These are phyloP conservation scores for Tinea pellionella DNA, from an alignment of 2,888 invertebrate species.

Conservation along the genomic window DNA sequence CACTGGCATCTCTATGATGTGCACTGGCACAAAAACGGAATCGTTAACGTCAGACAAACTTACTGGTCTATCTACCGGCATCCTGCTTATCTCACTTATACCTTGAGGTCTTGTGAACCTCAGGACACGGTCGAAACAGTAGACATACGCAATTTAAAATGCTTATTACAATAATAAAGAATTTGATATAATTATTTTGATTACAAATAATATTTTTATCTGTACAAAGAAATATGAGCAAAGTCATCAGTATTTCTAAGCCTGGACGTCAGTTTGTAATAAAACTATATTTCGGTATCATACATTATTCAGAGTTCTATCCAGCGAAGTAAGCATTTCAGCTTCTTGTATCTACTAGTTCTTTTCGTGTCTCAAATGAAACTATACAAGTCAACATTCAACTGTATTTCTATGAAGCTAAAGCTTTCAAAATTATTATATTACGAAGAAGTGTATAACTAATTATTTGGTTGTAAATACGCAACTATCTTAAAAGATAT, in stretches of 20 bases:
- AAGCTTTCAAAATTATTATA: too few relatives aligned
- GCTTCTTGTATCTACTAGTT: background rate
- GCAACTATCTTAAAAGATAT: background rate
- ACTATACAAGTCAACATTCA: background rate
- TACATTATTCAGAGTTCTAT: slow-evolving; percentile 10
- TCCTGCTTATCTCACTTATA: too few relatives aligned
- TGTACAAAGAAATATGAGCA: background rate
- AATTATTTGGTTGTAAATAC: background rate
- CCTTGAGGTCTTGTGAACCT: too few relatives aligned
- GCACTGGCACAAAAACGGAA: too few relatives aligned
- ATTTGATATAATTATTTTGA: too few relatives aligned
- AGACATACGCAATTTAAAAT: too few relatives aligned
- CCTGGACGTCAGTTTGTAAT: background rate
- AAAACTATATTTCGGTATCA: slow-evolving; percentile 6
- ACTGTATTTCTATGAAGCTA: background rate
- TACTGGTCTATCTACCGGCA: too few relatives aligned
- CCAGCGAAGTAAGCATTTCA: slow-evolving; percentile 7
- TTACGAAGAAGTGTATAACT: background rate
- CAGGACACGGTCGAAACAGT: too few relatives aligned
- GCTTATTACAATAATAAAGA: too few relatives aligned
- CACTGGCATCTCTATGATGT: too few relatives aligned
- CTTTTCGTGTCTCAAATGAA: background rate
- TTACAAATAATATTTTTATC: background rate
- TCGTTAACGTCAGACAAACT: too few relatives aligned
- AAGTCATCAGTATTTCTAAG: background rate